Percentiles rank a stretch among this genome's conserved stretches.
Conservation (phyloP, 2,888 invertebrate species). For the Ectemnius continuus region DNA sequence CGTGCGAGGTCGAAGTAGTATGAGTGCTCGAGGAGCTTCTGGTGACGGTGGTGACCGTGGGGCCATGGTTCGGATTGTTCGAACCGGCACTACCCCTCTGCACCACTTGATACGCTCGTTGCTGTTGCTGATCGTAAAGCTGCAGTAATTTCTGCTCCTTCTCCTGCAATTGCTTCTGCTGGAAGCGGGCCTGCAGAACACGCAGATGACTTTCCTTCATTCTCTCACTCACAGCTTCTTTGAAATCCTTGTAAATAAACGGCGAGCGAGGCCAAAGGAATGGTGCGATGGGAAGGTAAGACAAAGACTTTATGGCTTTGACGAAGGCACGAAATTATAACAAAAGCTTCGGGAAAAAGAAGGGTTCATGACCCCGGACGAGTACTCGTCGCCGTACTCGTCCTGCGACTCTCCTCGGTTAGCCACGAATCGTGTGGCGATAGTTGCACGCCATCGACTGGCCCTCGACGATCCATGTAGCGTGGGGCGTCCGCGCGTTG, state of each 20-base stretch:
- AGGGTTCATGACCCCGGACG: conserved; percentile 13
- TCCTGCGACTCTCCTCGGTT: conserved; percentile 27
- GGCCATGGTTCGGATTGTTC: conserved; percentile 72
- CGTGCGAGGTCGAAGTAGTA: conserved; percentile 66
- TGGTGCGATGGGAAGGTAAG: too few relatives aligned
- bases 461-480: conserved; percentile 41
- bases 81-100: conserved; percentile 79
- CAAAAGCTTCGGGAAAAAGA: conserved; percentile 19
- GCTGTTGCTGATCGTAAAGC: conserved; percentile 85
- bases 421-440: conserved; percentile 37
- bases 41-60: conserved; percentile 56
- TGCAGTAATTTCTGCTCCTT: conserved; percentile 88
- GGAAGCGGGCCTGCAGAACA: conserved; percentile 86
- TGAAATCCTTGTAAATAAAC: too few relatives aligned
- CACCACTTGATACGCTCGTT: conserved; percentile 82
- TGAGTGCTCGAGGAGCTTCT: conserved; percentile 63
- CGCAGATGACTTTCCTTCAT: conserved; percentile 37
- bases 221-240: neutral
- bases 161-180: conserved; percentile 89
- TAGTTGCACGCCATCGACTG: conserved; percentile 31
- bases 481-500: conserved; percentile 17
- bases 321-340: too few relatives aligned
- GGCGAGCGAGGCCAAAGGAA: too few relatives aligned
- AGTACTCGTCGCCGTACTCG: conserved; percentile 12
- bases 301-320: too few relatives aligned